A percentile compares a stretch with the other conserved stretches of the same genome.
Evolutionary conservation across 2,797 vertebrate genomes (phyloP).

Genomic region (Chiroxiphia lanceolata): DNA sequence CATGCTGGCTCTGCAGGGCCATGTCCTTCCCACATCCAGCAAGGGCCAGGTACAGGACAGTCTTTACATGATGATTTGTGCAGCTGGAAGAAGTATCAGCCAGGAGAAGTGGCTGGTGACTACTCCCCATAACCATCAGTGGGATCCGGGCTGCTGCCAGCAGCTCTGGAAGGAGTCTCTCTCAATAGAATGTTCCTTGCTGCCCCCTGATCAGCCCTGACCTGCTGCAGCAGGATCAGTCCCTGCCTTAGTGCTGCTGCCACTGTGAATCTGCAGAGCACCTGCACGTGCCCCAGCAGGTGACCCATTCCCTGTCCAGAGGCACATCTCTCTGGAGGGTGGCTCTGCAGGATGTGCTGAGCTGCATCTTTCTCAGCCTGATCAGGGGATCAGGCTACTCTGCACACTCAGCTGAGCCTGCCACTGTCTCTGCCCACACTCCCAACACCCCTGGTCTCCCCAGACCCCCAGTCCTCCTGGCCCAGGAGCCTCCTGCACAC

Average conservation of each 20-base stretch:
- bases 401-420: accelerated
- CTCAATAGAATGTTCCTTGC: not conserved
- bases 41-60: not conserved
- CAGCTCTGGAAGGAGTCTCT: not conserved
- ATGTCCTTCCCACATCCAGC: not conserved
- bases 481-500: not conserved
- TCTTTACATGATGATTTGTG: not conserved
- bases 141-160: not conserved
- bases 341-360: accelerated
- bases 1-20: not conserved
- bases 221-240: accelerated
- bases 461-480: accelerated
- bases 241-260: not conserved
- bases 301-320: accelerated
- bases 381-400: not conserved
- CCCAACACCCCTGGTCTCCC: accelerated
- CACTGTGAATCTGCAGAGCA: not conserved
- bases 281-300: not conserved
- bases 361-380: not conserved
- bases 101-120: not conserved
- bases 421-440: not conserved
- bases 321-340: accelerated
- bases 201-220: not conserved
- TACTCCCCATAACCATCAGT: not conserved
- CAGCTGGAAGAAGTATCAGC: not conserved